Percentiles rank a stretch among this genome's conserved stretches.
Evolutionary conservation across 2,888 invertebrate genomes (phyloP).

Genomic region (Torymus tubicola): DNA sequence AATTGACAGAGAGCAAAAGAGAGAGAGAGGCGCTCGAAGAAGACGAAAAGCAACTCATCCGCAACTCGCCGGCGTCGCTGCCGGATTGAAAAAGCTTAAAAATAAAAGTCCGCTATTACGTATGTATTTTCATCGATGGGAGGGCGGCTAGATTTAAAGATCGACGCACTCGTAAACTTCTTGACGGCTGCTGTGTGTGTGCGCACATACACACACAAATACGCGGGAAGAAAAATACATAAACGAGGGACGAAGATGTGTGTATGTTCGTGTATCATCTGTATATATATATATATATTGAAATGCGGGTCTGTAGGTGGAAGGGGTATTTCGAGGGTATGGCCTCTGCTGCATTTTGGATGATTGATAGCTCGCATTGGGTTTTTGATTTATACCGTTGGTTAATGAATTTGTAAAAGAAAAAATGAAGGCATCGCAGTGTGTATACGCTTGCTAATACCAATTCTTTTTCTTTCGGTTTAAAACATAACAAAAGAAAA

Average conservation of each 20-base stretch:
- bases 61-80: too few relatives aligned
- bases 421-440: too few relatives aligned
- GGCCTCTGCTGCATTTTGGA: too few relatives aligned
- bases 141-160: slow-evolving; percentile 34
- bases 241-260: background rate
- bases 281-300: too few relatives aligned
- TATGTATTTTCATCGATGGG: slow-evolving; percentile 34
- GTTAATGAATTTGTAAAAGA: too few relatives aligned
- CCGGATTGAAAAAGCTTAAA: slow-evolving; percentile 37
- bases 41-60: too few relatives aligned
- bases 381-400: too few relatives aligned
- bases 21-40: background rate
- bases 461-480: too few relatives aligned
- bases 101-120: slow-evolving; percentile 36
- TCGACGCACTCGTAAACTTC: slow-evolving; percentile 37
- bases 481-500: too few relatives aligned
- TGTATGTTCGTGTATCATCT: background rate
- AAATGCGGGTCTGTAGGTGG: background rate
- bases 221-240: background rate
- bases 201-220: too few relatives aligned
- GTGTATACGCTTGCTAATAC: too few relatives aligned
- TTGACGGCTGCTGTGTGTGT: background rate
- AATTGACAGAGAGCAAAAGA: slow-evolving; percentile 26
- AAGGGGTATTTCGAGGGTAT: background rate
- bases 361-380: too few relatives aligned